Base-by-base conservation (phyloP, 2,888 invertebrate genomes). In the Pseudococcus longispinus region DNA sequence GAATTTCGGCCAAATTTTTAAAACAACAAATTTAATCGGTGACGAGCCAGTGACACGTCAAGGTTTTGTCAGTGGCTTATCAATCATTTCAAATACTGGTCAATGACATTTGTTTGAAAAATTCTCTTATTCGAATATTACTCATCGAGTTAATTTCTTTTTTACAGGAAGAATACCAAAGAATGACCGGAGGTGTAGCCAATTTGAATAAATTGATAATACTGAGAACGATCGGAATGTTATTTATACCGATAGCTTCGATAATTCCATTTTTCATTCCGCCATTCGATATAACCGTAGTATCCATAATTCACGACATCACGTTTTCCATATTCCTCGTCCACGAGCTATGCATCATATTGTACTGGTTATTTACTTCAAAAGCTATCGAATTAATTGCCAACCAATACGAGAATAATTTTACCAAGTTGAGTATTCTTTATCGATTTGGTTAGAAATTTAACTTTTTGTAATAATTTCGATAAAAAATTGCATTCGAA, bases 91-190 rank as follows among this genome's bases (percentile, higher is more conserved):
- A 37, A 37, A 37, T 9, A 37, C 37, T 37, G 15, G 44, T 13
- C 13, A 46, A 46, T 46, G 44, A 46, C 15, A 46, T 15, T 46
- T 37, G 37, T 11, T 46, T 3, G 13, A 15, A 46, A 15, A 20
- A n/a, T 18, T 20, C 20, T 8, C 60, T 20, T 60, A 9, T 15
- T 60, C 9, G 20, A 60, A 29, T 29, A 5, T 70, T 32, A 20
- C 9, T 65, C 13, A 3, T 65, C 11, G 6, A 9, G 15, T 18
- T 70, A 26, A 65, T 70, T 29, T 80, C 29, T 37, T 42, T 80
- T 83, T 55, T 70, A 4, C 70, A 85, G 85, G 70, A 70, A 70
- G 85, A 65, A 70, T 85, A 65, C 26, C 65, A 85, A 70, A 65
- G 26, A 70, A 23, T 85, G 8, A 85, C 85, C 77, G 77, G 42